Conservation (phyloP, 53 echinoderm and acorn worm species). For the Arbacia lixula region DNA sequence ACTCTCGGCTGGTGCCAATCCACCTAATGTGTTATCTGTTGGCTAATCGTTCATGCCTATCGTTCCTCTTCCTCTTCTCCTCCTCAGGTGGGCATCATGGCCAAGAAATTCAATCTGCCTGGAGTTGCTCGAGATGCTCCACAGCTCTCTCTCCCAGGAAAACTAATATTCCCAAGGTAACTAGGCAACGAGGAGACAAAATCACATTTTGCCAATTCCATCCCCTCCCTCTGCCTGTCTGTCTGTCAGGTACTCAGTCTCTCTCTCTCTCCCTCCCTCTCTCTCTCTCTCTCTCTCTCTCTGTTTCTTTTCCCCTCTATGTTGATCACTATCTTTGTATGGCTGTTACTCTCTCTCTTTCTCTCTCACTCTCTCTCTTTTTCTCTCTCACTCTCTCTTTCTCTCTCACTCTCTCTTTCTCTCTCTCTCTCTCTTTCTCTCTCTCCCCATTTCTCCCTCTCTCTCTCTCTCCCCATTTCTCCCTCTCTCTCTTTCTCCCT, state of each 20-base stretch:
- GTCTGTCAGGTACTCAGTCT: neutral
- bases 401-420: too few relatives aligned
- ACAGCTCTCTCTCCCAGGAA: slow-evolving; percentile 95
- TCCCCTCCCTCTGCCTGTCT: neutral
- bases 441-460: too few relatives aligned
- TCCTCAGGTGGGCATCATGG: slow-evolving; percentile 86
- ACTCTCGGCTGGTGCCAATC: too few relatives aligned
- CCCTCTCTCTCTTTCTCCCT: too few relatives aligned
- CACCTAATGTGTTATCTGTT: too few relatives aligned
- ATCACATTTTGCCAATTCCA: neutral
- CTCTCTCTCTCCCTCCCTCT: neutral
- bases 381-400: too few relatives aligned
- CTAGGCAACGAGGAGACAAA: neutral
- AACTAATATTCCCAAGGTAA: slow-evolving; percentile 99
- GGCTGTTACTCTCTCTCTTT: too few relatives aligned
- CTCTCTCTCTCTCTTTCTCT: too few relatives aligned
- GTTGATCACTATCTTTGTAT: too few relatives aligned
- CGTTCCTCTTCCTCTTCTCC: neutral
- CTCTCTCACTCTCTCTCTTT: too few relatives aligned
- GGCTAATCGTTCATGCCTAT: neutral
- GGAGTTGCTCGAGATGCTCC: slow-evolving; percentile 87
- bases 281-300: neutral
- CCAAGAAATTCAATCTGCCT: slow-evolving; percentile 87
- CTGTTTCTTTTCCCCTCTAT: neutral
- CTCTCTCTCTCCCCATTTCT: too few relatives aligned